Conservation (phyloP, 2,888 invertebrate species). For the Eristalis intricaria region DNA sequence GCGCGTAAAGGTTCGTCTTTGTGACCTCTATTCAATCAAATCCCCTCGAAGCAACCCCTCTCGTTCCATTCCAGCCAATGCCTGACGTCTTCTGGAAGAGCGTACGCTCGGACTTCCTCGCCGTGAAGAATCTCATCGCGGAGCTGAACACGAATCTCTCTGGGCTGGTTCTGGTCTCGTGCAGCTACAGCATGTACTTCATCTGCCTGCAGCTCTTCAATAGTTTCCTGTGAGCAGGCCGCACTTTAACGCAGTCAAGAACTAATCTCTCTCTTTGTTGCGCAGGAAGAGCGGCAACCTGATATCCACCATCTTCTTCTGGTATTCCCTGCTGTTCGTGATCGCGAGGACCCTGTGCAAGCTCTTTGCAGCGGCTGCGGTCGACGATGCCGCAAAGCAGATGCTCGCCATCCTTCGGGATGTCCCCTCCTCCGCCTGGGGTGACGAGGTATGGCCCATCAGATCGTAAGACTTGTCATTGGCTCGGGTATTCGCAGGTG, state of each 20-base stretch:
- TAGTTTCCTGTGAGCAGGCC: conserved; percentile 77
- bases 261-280: background rate
- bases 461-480: background rate
- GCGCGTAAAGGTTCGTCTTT: conserved; percentile 80
- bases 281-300: conserved; percentile 77
- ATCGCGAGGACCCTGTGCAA: conserved; percentile 82
- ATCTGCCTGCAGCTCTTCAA: conserved; percentile 89
- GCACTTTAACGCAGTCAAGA: background rate
- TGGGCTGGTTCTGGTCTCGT: conserved; percentile 85
- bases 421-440: conserved; percentile 81
- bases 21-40: background rate
- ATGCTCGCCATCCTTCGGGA: conserved; percentile 81
- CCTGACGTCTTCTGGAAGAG: conserved; percentile 84
- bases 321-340: conserved; percentile 83
- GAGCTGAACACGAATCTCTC: conserved; percentile 85
- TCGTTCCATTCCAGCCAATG: conserved; percentile 73
- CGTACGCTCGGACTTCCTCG: conserved; percentile 86
- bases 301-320: conserved; percentile 82
- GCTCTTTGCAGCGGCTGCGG: conserved; percentile 82
- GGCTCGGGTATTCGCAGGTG: conserved; percentile 73
- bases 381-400: conserved; percentile 82
- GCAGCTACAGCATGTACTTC: conserved; percentile 87
- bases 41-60: background rate
- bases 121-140: conserved; percentile 85
- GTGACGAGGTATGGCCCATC: conserved; percentile 79